A percentile compares a stretch with the other conserved stretches of the same genome.
phyloP scores from a whole-genome alignment of 2,113 vertebrate genomes.

The Riparia riparia region DNA sequence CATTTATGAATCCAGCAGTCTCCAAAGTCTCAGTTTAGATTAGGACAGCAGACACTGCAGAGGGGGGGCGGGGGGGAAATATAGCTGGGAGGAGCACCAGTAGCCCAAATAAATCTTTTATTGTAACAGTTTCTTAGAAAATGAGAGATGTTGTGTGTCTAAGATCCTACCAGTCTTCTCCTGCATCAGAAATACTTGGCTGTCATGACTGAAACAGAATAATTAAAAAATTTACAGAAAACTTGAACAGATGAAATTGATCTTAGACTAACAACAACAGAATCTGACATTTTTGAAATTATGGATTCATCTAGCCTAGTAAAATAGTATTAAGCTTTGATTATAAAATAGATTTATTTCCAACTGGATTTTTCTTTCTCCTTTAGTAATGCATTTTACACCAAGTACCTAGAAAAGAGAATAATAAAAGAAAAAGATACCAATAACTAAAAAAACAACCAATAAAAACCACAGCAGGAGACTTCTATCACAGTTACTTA shows the following conservation, averaged over 20 bases:
- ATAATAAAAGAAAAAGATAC: background rate
- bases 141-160: background rate
- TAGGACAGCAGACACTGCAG: background rate
- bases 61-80: accelerated
- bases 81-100: background rate
- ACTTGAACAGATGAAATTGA: background rate
- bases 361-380: background rate
- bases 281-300: background rate
- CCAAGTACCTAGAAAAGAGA: background rate
- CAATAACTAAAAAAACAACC: background rate
- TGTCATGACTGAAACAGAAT: background rate
- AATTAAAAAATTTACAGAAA: background rate
- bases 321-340: background rate
- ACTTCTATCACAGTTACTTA: constrained; percentile 80
- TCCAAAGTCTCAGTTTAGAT: background rate
- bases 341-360: background rate
- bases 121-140: background rate
- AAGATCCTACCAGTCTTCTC: background rate
- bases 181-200: background rate
- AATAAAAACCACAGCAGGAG: background rate
- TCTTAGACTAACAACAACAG: background rate
- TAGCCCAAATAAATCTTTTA: background rate
- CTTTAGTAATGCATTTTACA: background rate
- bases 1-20: background rate
- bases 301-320: background rate